These are phyloP conservation scores for Dicyrtoma fusca DNA, from an alignment of 2,888 invertebrate genomes.

Conservation along the genomic window DNA sequence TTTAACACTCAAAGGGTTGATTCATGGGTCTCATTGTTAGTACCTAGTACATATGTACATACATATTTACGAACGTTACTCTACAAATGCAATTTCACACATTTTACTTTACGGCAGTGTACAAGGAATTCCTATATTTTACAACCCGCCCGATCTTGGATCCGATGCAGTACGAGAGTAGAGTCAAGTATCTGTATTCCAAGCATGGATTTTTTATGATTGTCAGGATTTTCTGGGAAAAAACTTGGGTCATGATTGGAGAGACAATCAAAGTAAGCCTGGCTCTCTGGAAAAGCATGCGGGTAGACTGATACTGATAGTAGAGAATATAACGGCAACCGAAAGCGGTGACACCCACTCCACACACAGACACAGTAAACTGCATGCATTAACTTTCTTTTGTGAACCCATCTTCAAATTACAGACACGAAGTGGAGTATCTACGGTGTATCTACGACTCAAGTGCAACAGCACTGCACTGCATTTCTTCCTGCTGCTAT, in stretches of 20 bases:
- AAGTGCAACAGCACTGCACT: too few species aligned
- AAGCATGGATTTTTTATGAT: conserved; percentile 13
- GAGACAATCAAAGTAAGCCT: conserved; percentile 22
- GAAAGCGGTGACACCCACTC: too few species aligned
- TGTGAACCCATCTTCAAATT: conserved; percentile 26
- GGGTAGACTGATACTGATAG: too few species aligned
- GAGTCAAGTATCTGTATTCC: conserved; percentile 4
- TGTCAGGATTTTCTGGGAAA: conserved; percentile 13
- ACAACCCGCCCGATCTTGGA: not conserved
- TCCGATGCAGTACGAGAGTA: not conserved
- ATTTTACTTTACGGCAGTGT: too few species aligned
- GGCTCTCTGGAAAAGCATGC: too few species aligned
- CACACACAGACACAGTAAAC: too few species aligned
- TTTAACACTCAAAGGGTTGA: conserved; percentile 26
- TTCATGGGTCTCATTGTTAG: not conserved
- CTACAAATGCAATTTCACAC: too few species aligned
- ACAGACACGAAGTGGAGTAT: conserved; percentile 9
- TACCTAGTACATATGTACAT: conserved; percentile 6
- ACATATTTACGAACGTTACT: conserved; percentile 6
- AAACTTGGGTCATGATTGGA: conserved; percentile 6
- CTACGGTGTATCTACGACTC: not conserved
- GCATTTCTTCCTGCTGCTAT: too few species aligned
- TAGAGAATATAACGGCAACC: not conserved
- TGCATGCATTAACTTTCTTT: conserved; percentile 1
- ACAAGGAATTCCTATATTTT: conserved; percentile 10